phyloP scores from a whole-genome alignment of 2,797 vertebrate genomes.

The Masticophis lateralis region DNA sequence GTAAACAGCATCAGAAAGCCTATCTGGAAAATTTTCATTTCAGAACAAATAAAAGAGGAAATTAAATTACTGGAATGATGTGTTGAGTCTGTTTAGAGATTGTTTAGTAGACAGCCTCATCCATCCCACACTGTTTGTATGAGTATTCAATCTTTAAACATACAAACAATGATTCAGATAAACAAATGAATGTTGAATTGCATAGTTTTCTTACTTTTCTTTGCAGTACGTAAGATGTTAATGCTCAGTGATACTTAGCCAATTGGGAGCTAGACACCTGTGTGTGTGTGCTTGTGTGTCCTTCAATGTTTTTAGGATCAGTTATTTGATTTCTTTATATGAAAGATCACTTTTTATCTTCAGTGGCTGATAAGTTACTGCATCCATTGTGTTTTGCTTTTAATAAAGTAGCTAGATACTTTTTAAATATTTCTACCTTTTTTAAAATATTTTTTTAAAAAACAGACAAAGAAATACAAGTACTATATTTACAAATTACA shows the following conservation, averaged over 20 bases:
- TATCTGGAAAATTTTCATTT: not conserved
- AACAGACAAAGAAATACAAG: not conserved
- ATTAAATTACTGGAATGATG: not conserved
- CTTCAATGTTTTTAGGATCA: not conserved
- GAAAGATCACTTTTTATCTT: not conserved
- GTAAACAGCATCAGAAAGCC: not conserved
- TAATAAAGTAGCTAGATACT: not conserved
- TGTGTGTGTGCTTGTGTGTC: not conserved
- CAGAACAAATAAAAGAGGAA: conserved; percentile 2
- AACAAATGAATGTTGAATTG: not conserved
- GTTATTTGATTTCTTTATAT: not conserved
- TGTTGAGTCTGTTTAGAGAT: not conserved
- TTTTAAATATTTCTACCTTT: not conserved
- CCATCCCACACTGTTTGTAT: not conserved
- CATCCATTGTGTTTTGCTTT: not conserved
- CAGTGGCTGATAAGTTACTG: not conserved
- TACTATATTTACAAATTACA: not conserved
- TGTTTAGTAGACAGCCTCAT: not conserved
- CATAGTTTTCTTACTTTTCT: not conserved
- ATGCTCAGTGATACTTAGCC: not conserved
- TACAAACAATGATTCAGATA: not conserved
- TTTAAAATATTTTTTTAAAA: not conserved
- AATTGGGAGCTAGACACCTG: not conserved
- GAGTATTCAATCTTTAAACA: not conserved
- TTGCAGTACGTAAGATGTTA: not conserved